Base-by-base conservation (phyloP, 2,888 invertebrate species). In the Herminia tarsipennalis region DNA sequence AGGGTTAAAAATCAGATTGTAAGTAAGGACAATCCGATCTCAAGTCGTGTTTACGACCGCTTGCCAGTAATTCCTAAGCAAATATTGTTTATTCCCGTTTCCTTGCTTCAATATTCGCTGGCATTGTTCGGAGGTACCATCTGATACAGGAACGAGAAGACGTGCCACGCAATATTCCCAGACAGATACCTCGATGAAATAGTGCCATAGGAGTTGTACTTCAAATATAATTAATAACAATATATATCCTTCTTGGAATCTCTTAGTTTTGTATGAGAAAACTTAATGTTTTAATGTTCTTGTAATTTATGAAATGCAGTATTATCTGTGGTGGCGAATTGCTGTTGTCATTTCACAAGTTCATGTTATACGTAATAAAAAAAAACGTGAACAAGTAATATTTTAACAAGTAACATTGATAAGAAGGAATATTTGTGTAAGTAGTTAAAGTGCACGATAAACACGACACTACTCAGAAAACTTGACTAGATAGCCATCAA, bases 121-220 rank as follows among this genome's bases (percentile, higher is more conserved):
- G 48, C 43, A 53, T 60, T 60, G 49, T 60, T 60, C 57, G 54
- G 46, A 24, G 17, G 24, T 13, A 34, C 32, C 34, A 60, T 62
- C 60, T 49, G 60, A 63, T 57, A 38, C 17, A 43, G 42, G 29
- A 45, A 53, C 48, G 21, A 16, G 27, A 28, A 27, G 41, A 34
- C 38, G 9, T 1, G 30, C 38, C 40, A 30, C 17, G 32, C 32
- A 30, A 32, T 25, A 18, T 29, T 22, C 17, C n/a, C 17, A 20
- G 5, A 8, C 27, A 32, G 24, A 32, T 13, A 22, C 14, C 2
- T 32, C 27, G 25, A 20, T 41, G 41, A 41, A 34, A 21, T 34
- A 41, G 14, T 34, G 10, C 33, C 25, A 14, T 27, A 33, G 32
- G 33, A 41, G 24, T 25, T n/a, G 6, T 9, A 17, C 2, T 6